These are phyloP conservation scores for Brienomyrus longianalis DNA, from an alignment of 2,113 vertebrate genomes.

Conservation along the genomic window DNA sequence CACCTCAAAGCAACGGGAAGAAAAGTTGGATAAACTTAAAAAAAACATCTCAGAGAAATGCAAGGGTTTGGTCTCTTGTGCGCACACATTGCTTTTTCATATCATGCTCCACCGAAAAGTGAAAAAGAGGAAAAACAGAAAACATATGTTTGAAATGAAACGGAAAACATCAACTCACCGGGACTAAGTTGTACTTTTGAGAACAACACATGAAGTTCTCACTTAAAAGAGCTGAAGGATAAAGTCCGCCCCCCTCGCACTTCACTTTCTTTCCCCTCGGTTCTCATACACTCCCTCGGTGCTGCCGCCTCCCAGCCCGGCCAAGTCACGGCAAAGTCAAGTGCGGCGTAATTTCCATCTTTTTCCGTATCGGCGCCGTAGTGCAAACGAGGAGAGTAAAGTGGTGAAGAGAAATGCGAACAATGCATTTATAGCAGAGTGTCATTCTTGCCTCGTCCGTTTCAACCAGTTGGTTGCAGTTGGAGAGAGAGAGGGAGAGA, in stretches of 20 bases:
- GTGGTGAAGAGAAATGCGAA: constrained; percentile 57
- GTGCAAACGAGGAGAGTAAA: constrained; percentile 60
- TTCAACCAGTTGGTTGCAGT: constrained; percentile 74
- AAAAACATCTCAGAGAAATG: constrained; percentile 34
- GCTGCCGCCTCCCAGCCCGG: constrained; percentile 30
- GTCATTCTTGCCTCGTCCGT: constrained; percentile 72
- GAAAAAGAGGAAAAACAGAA: constrained; percentile 29
- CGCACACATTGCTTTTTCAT: constrained; percentile 51
- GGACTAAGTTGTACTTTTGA: constrained; percentile 62
- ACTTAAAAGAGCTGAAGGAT: constrained; percentile 61
- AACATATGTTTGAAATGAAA: constrained; percentile 28
- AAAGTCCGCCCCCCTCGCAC: constrained; percentile 57
- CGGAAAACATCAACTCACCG: constrained; percentile 35
- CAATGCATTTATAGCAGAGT: constrained; percentile 81
- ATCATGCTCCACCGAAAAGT: constrained; percentile 44
- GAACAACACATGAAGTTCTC: constrained; percentile 70
- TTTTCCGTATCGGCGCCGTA: constrained; percentile 46
- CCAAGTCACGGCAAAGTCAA: constrained; percentile 53
- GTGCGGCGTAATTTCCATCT: constrained; percentile 34
- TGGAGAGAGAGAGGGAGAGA: constrained; percentile 37
- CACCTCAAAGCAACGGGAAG: constrained; percentile 33
- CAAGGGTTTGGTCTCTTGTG: constrained; percentile 19
- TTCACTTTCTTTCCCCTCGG: constrained; percentile 26
- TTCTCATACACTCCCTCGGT: constrained; percentile 17
- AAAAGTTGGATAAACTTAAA: constrained; percentile 5